Conservation (phyloP, 2,113 vertebrate species). For the Amphiprion ocellaris region DNA sequence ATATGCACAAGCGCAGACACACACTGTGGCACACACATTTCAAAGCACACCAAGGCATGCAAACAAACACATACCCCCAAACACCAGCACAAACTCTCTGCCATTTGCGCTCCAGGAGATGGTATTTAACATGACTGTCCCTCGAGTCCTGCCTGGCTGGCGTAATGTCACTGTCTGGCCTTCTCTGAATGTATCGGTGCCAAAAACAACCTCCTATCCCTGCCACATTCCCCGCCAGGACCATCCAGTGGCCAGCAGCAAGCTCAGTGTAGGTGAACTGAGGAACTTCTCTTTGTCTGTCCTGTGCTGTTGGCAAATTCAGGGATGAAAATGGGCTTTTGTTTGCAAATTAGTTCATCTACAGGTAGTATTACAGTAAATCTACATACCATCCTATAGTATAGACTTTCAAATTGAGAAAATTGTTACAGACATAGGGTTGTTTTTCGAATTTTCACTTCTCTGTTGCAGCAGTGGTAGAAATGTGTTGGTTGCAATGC, state of each 20-base stretch:
- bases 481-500: no score
- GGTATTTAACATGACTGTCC: conserved; percentile 78
- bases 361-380: background rate
- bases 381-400: background rate
- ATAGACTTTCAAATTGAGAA: background rate
- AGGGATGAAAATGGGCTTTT: conserved; percentile 27
- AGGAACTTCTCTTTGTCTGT: conserved; percentile 45
- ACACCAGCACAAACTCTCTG: conserved; percentile 62
- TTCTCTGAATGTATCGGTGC: conserved; percentile 66
- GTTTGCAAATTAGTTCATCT: conserved; percentile 23
- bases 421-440: background rate
- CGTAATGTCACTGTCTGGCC: conserved; percentile 80
- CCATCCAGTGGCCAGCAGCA: conserved; percentile 42
- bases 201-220: conserved; percentile 65
- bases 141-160: conserved; percentile 62
- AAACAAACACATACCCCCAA: conserved; percentile 51
- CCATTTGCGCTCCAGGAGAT: conserved; percentile 75
- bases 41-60: conserved; percentile 23
- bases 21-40: conserved; percentile 24
- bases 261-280: conserved; percentile 40
- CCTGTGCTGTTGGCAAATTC: conserved; percentile 23
- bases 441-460: background rate
- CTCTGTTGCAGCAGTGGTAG: background rate
- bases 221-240: conserved; percentile 52
- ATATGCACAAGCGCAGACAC: conserved; percentile 27